phyloP scores from a whole-genome alignment of 2,888 invertebrate genomes.

The Ptychoptera albimana region DNA sequence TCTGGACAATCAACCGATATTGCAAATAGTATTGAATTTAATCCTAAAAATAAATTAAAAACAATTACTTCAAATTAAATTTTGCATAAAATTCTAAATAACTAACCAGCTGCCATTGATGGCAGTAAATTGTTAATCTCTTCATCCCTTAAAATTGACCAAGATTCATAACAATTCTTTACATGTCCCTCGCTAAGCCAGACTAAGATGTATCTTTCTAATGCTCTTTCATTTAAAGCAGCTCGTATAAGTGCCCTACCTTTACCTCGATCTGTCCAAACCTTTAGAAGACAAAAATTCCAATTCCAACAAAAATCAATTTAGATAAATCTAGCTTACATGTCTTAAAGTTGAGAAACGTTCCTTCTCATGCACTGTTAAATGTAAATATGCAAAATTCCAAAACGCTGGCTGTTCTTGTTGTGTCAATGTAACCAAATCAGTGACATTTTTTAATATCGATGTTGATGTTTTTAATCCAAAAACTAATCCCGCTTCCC shows the following conservation, averaged over 20 bases:
- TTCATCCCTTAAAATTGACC: conserved; percentile 67
- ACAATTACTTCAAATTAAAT: background rate
- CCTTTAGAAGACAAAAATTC: too few relatives aligned
- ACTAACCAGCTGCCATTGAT: conserved; percentile 65
- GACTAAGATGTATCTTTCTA: conserved; percentile 66
- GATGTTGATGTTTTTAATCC: conserved; percentile 47
- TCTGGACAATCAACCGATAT: conserved; percentile 78
- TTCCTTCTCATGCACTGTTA: conserved; percentile 78
- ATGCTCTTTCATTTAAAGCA: conserved; percentile 76
- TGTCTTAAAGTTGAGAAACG: conserved; percentile 56
- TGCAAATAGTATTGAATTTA: conserved; percentile 83
- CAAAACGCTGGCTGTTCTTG: conserved; percentile 43
- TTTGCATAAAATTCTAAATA: conserved; percentile 9
- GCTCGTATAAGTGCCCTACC: conserved; percentile 75
- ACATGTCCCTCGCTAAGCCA: conserved; percentile 52
- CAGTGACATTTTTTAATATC: conserved; percentile 51
- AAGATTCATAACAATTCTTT: conserved; percentile 64
- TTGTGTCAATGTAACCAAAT: conserved; percentile 42
- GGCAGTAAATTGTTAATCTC: conserved; percentile 67
- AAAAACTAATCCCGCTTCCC: conserved; percentile 64
- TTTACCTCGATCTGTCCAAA: conserved; percentile 44
- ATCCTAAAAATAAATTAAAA: conserved; percentile 36
- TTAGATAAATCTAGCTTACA: conserved; percentile 18
- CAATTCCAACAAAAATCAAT: too few relatives aligned
- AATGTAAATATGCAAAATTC: conserved; percentile 60